Conservation (phyloP, 2,888 invertebrate species). For the Ophioninae sp. region DNA sequence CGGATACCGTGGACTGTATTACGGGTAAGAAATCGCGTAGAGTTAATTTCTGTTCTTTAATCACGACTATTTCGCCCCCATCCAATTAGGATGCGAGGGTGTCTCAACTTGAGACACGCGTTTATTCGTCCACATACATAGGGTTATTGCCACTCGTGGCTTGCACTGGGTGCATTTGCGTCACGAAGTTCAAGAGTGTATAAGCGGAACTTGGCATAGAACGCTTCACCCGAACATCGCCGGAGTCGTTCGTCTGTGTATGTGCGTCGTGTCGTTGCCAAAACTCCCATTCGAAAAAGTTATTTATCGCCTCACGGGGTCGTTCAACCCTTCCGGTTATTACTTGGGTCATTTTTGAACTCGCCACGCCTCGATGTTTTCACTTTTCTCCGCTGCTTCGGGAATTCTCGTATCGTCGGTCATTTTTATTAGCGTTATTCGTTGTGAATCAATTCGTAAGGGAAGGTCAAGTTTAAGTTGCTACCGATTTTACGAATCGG, state of each 20-base stretch:
- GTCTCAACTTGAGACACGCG: background rate
- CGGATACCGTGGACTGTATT: no score
- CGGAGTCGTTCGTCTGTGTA: slow-evolving; percentile 1
- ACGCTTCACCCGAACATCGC: slow-evolving; percentile 16
- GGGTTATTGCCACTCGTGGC: slow-evolving; percentile 46
- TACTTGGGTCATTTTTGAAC: background rate
- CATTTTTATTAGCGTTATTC: no score
- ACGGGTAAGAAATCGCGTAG: background rate
- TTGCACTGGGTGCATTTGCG: slow-evolving; percentile 27
- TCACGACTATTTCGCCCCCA: background rate
- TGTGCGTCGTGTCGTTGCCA: slow-evolving; percentile 48
- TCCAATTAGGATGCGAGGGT: slow-evolving; percentile 23
- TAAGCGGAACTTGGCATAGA: slow-evolving; percentile 56
- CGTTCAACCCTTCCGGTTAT: slow-evolving; percentile 36
- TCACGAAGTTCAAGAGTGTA: slow-evolving; percentile 58
- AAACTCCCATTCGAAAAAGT: slow-evolving; percentile 55
- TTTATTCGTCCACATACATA: slow-evolving; percentile 1
- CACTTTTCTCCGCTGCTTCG: no score
- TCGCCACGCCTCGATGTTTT: no score
- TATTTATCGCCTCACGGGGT: slow-evolving; percentile 51
- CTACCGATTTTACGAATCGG: no score
- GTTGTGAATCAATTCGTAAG: no score
- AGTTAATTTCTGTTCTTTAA: background rate
- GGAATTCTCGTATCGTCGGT: no score
- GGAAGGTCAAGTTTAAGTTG: no score